Conservation (phyloP, 2,113 vertebrate genomes). For the Etheostoma cragini region DNA sequence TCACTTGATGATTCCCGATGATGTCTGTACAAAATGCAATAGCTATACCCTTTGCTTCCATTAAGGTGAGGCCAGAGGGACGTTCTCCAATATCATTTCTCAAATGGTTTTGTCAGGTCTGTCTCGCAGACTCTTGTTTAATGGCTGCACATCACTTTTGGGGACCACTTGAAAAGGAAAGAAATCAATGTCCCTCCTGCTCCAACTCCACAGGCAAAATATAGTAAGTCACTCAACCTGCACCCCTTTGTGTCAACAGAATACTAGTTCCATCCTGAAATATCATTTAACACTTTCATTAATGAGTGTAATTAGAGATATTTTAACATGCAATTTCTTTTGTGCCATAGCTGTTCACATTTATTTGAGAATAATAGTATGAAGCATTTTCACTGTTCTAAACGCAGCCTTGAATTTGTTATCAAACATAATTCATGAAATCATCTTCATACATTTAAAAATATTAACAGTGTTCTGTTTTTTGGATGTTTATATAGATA, state of each 20-base stretch:
- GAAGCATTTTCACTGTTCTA: too few species aligned
- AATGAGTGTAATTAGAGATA: constrained; percentile 18
- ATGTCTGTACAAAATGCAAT: constrained; percentile 71
- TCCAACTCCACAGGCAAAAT: constrained; percentile 26
- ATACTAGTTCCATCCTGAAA: background rate
- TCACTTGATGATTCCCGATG: constrained; percentile 57
- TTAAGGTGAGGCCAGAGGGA: constrained; percentile 63
- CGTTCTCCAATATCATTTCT: constrained; percentile 61
- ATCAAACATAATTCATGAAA: constrained; percentile 20
- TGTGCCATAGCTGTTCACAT: background rate
- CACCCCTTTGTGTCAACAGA: constrained; percentile 9
- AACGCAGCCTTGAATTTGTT: constrained; percentile 14
- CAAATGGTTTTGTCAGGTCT: constrained; percentile 71
- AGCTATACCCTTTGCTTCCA: constrained; percentile 56
- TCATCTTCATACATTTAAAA: constrained; percentile 2
- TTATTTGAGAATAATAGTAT: background rate
- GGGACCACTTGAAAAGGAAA: constrained; percentile 55
- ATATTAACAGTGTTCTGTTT: background rate
- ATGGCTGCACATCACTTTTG: constrained; percentile 68
- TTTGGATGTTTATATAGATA: background rate
- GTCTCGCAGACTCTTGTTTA: constrained; percentile 55
- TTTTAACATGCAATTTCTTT: constrained; percentile 2
- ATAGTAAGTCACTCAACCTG: constrained; percentile 40
- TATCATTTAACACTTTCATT: constrained; percentile 8
- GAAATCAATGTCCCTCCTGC: constrained; percentile 61